A percentile compares a stretch with the other conserved stretches of the same genome.
These are phyloP conservation scores for Tretioscincus oriximinensis DNA, from an alignment of 2,113 vertebrate genomes.

Conservation along the genomic window DNA sequence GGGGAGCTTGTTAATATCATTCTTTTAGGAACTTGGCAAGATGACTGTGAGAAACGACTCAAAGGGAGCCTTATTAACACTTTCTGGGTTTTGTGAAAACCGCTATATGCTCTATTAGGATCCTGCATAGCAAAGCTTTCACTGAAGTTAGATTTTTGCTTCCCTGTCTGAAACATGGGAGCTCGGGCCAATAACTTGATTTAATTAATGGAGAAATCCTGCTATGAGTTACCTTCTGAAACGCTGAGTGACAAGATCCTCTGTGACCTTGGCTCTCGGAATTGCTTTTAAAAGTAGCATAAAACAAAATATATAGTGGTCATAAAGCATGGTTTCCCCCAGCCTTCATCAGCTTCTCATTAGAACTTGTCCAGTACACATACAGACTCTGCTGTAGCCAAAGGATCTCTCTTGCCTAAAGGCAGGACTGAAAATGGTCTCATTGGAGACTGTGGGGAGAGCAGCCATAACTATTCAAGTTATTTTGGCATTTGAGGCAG, in stretches of 20 bases:
- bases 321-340: not conserved
- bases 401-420: too few species aligned
- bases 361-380: not conserved
- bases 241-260: slow-evolving; percentile 4
- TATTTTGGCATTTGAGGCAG: too few species aligned
- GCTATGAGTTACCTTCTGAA: not conserved
- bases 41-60: not conserved
- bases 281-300: not conserved
- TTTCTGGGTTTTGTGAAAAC: not conserved
- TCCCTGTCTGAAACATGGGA: not conserved
- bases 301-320: slow-evolving; percentile 7
- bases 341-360: not conserved
- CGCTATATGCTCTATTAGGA: not conserved
- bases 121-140: not conserved
- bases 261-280: slow-evolving; percentile 1
- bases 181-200: not conserved
- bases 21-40: not conserved
- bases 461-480: too few species aligned
- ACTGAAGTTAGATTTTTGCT: not conserved
- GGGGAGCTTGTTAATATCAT: not conserved
- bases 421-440: too few species aligned
- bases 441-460: too few species aligned
- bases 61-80: not conserved
- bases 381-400: too few species aligned
- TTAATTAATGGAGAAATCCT: slow-evolving; percentile 2